A percentile compares a stretch with the other conserved stretches of the same genome.
Conservation (phyloP, 2,888 invertebrate species). For the Physocephala rufipes region DNA sequence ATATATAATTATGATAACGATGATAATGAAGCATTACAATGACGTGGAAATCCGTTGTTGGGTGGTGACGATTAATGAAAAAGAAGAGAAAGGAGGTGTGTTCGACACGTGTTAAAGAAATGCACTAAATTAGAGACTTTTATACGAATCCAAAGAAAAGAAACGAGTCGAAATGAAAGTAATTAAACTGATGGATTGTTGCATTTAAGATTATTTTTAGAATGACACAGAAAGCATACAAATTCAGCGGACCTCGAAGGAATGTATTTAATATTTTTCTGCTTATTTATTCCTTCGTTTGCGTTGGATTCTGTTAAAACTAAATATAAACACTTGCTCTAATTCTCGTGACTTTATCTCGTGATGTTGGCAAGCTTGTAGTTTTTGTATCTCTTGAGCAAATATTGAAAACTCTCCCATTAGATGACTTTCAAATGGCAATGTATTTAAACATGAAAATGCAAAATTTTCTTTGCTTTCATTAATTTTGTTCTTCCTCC, state of each 20-base stretch:
- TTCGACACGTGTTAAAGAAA: no score
- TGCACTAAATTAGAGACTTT: not conserved
- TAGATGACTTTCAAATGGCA: not conserved
- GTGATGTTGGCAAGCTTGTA: not conserved
- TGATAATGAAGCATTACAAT: no score
- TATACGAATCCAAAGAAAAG: not conserved
- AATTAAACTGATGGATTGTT: not conserved
- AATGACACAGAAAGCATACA: conserved; percentile 19
- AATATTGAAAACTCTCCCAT: not conserved
- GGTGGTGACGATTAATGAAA: no score
- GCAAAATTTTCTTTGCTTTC: conserved; percentile 6
- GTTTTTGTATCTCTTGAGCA: not conserved
- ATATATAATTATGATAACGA: no score
- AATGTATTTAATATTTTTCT: not conserved
- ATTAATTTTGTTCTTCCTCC: not conserved
- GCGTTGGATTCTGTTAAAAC: not conserved
- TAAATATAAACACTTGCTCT: conserved; percentile 20
- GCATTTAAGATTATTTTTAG: conserved; percentile 7
- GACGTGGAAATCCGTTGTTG: no score
- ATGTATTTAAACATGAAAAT: no score
- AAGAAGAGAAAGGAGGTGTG: no score
- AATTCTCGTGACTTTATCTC: not conserved
- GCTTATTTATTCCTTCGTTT: not conserved
- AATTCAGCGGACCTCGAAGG: not conserved
- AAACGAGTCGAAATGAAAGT: no score